Base-by-base conservation (phyloP, 2,888 invertebrate species). In the Coenonympha glycerion region DNA sequence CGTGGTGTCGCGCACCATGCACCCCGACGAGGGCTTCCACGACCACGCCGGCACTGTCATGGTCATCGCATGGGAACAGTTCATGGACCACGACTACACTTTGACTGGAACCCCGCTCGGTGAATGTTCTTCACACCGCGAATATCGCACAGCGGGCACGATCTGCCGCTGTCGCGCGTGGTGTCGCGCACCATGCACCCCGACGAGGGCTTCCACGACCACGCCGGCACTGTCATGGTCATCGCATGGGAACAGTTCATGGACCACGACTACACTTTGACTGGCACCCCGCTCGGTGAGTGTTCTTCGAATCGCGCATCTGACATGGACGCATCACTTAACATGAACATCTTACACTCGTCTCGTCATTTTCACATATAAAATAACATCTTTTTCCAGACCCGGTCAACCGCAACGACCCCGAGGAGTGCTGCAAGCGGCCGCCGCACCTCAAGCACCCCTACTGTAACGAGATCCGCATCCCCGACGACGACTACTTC, bases 221-320 rank as follows among this genome's bases (percentile, higher is more conserved):
- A 96, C 79, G 96, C 96, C 21, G 95, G 96, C 45, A 96, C 96
- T 22, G 95, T 96, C 64, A 95, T 96, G 93, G 92, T 96, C 51
- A 94, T 95, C 63, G 95, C 96, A 49, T 97, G 96, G 96, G 96
- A 96, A 64, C 96, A 96, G 82, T 96, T 96, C 82, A 95, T 96
- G 92, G 96, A 96, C 81, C 96, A 97, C 87, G 96, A 96, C 78
- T 95, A 94, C 66, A 96, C 96, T 3, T 89, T 96, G 28, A 95
- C 95, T 49, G 96, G 91, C 60, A 96, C 95, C 19, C 95, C 96
- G 34, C 87, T 96, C 57, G 95, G 95, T 95, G 87, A 81, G 83
- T 60, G 4, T 21, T 36, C 16, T 15, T 9, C 8, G 6, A 16
- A 33, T 1, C 2, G 8, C n/a, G n/a, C n/a, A n/a, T n/a, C n/a